These are phyloP conservation scores for Ochropacha duplaris DNA, from an alignment of 2,888 invertebrate species.

Conservation along the genomic window DNA sequence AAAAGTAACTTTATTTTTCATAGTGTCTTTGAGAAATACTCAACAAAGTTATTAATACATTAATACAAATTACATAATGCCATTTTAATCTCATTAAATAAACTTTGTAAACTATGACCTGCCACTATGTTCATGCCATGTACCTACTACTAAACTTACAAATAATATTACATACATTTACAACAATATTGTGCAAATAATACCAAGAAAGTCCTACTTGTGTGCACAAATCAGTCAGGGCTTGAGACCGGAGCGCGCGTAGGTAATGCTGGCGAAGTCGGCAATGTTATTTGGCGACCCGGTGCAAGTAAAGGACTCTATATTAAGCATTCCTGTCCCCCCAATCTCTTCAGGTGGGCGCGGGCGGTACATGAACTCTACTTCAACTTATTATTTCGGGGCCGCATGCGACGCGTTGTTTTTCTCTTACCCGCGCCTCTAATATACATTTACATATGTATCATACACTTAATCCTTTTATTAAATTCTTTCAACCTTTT, in stretches of 20 bases:
- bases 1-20: too few relatives aligned
- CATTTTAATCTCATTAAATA: too few relatives aligned
- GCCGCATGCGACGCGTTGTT: constrained; percentile 70
- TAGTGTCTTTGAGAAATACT: too few relatives aligned
- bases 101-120: too few relatives aligned
- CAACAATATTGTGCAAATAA: constrained; percentile 15
- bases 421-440: constrained; percentile 62
- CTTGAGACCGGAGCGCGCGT: constrained; percentile 37
- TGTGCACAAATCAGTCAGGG: constrained; percentile 42
- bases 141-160: too few relatives aligned
- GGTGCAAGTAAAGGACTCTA: constrained; percentile 78
- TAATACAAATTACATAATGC: too few relatives aligned
- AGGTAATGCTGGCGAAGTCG: constrained; percentile 57
- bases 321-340: constrained; percentile 80
- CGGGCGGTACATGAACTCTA: constrained; percentile 68
- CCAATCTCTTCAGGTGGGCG: constrained; percentile 76
- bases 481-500: constrained; percentile 60
- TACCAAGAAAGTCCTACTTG: constrained; percentile 31
- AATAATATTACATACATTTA: background rate
- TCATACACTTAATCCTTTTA: constrained; percentile 67
- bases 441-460: constrained; percentile 61
- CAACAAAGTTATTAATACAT: too few relatives aligned
- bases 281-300: constrained; percentile 76
- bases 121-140: too few relatives aligned
- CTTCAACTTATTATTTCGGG: constrained; percentile 78